A percentile compares a stretch with the other conserved stretches of the same genome.
phyloP scores from a whole-genome alignment of 2,797 vertebrate species.

The Molossus molossus region DNA sequence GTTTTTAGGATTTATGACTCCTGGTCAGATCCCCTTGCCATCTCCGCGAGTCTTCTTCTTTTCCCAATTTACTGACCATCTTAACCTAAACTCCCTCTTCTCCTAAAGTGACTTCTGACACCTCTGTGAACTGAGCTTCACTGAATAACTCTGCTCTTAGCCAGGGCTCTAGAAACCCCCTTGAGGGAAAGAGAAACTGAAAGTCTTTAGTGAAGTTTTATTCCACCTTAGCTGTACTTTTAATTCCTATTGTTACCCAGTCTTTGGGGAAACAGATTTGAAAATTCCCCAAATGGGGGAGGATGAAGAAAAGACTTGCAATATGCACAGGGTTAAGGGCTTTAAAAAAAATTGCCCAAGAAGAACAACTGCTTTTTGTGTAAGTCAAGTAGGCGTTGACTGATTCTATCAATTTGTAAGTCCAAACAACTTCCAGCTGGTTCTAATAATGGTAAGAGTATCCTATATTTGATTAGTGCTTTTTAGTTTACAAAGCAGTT shows the following conservation, averaged over 20 bases:
- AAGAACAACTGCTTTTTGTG: conserved; percentile 84
- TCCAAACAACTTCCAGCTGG: conserved; percentile 82
- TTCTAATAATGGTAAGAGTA: conserved; percentile 67
- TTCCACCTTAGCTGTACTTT: conserved; percentile 55
- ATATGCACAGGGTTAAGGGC: conserved; percentile 60
- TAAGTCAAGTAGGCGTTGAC: conserved; percentile 89
- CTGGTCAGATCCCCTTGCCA: background rate
- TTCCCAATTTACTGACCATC: conserved; percentile 7
- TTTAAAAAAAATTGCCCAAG: conserved; percentile 63
- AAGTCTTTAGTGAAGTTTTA: conserved; percentile 55
- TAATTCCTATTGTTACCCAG: conserved; percentile 60
- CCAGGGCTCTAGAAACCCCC: conserved; percentile 43
- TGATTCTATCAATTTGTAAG: conserved; percentile 88
- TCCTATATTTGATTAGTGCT: conserved; percentile 79
- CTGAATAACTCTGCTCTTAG: conserved; percentile 70
- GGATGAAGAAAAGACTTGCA: conserved; percentile 39
- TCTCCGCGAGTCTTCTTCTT: background rate
- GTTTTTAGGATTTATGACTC: conserved; percentile 22
- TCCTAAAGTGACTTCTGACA: conserved; percentile 30
- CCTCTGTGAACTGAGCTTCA: conserved; percentile 23
- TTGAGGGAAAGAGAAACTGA: conserved; percentile 70
- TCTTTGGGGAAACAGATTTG: conserved; percentile 62
- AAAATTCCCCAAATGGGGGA: conserved; percentile 55
- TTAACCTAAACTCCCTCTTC: background rate
- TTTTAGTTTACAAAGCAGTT: conserved; percentile 75